A percentile compares a stretch with the other conserved stretches of the same genome.
phyloP scores from a whole-genome alignment of 2,113 vertebrate species.

The Callochromis pleurospilus region DNA sequence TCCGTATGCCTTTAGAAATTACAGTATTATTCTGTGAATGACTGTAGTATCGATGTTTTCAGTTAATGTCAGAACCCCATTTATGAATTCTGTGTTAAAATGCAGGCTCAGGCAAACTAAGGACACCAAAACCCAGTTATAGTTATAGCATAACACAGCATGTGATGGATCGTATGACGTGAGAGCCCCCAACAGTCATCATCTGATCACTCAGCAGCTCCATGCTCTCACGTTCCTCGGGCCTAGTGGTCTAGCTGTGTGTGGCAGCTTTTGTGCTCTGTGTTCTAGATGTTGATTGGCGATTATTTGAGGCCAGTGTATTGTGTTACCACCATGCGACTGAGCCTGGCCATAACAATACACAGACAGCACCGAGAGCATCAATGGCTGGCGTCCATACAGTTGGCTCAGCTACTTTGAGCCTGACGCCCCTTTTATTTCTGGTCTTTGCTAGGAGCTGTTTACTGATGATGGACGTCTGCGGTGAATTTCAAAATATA shows the following conservation, averaged over 20 bases:
- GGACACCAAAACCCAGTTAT: neutral
- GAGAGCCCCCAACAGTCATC: neutral
- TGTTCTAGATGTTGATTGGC: slow-evolving; percentile 75
- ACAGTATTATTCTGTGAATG: neutral
- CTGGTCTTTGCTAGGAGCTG: slow-evolving; percentile 35
- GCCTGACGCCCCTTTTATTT: slow-evolving; percentile 14
- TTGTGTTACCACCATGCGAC: slow-evolving; percentile 68
- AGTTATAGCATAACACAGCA: neutral
- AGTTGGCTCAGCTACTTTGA: slow-evolving; percentile 58
- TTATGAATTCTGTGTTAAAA: neutral
- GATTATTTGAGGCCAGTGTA: slow-evolving; percentile 63
- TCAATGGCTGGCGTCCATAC: slow-evolving; percentile 41
- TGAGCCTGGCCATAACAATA: slow-evolving; percentile 66
- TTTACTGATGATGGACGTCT: neutral
- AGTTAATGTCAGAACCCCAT: neutral
- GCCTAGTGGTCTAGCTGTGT: neutral
- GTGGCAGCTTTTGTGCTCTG: slow-evolving; percentile 62
- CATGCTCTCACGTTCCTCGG: neutral
- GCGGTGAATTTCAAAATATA: neutral
- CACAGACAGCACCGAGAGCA: slow-evolving; percentile 30
- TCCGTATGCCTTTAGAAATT: accelerated
- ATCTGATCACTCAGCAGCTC: slow-evolving; percentile 6
- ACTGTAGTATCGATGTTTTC: accelerated
- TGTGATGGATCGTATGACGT: neutral
- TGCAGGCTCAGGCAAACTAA: neutral